Conservation (phyloP, 1,140 invertebrate species). For the Cataglyphis hispanica region DNA sequence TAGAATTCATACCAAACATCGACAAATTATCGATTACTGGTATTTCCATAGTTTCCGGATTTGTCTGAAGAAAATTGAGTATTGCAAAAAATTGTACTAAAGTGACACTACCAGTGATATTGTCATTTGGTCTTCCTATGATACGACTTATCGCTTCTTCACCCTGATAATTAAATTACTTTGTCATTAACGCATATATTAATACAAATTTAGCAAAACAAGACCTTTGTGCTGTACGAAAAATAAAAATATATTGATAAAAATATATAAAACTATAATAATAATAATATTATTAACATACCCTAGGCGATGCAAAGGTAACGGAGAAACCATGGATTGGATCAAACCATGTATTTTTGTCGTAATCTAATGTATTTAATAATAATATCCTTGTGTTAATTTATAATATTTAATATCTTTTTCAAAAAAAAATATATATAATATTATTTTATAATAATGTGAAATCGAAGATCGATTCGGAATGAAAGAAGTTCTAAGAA, state of each 20-base stretch:
- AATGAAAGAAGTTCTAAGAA: neutral
- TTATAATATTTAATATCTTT: neutral
- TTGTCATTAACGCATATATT: neutral
- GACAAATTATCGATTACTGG: slow-evolving; percentile 56
- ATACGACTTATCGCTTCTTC: slow-evolving; percentile 34
- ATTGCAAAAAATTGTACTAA: slow-evolving; percentile 36
- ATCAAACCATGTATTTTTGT: slow-evolving; percentile 70
- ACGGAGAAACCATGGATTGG: slow-evolving; percentile 77
- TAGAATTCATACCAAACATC: slow-evolving; percentile 69
- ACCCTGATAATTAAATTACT: neutral
- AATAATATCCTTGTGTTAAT: neutral
- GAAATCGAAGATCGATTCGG: neutral
- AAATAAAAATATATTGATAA: neutral
- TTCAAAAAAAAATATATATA: neutral
- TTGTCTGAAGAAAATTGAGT: neutral
- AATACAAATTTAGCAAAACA: neutral
- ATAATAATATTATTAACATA: slow-evolving; percentile 18
- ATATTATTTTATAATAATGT: neutral
- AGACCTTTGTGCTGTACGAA: neutral
- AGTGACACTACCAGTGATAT: slow-evolving; percentile 65
- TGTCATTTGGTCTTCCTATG: slow-evolving; percentile 72
- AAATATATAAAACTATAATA: slow-evolving; percentile 4
- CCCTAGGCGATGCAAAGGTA: slow-evolving; percentile 58
- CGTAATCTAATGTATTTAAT: slow-evolving; percentile 62
- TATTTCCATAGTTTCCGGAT: slow-evolving; percentile 17